Base-by-base conservation (phyloP, 2,888 invertebrate genomes). In the Charanyca ferruginea region DNA sequence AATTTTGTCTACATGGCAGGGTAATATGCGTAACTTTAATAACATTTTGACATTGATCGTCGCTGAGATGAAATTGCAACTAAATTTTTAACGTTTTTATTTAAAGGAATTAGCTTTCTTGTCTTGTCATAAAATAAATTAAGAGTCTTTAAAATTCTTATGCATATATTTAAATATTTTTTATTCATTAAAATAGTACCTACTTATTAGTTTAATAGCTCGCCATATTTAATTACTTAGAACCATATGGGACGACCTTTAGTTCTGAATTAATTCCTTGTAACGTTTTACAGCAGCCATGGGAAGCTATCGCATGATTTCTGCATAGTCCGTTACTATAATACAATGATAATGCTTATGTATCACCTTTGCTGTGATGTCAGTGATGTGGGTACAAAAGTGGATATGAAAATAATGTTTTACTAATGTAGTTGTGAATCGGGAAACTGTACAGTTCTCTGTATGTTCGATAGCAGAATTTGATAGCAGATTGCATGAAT, bases 321-420 rank as follows among this genome's bases (percentile, higher is more conserved):
- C 48, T 48, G 57, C 23, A 57, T 1, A 41, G 4, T 25, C 74
- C 59, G 59, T 45, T 74, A 74, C 13, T 20, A 53, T 73, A 57
- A 53, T 54, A 59, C 49, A 58, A 59, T 74, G 49, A 41, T 54
- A 49, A 67, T 22, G 57, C 32, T 35, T 22, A 44, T 22, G 22
- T 54, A 59, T 59, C 48, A 22, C 13, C 8, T 52, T 22, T 44
- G 48, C 42, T 42, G 44, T 49, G 20, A 16, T 18, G 22, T 52
- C 42, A 48, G 44, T 49, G 20, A 16, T 18, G 22, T 52, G n/a
- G 8, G 41, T 25, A 65, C 55, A 57, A 66, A 22, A 35, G 66
- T 9, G 42, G 22, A 52, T 70, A 47, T 73, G 54, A 54, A 66
- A 52, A 73, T 70, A 73, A 73, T 66, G 38, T n/a, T 38, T 42